These are phyloP conservation scores for Meteorus colon DNA, from an alignment of 2,888 invertebrate genomes.

Conservation along the genomic window DNA sequence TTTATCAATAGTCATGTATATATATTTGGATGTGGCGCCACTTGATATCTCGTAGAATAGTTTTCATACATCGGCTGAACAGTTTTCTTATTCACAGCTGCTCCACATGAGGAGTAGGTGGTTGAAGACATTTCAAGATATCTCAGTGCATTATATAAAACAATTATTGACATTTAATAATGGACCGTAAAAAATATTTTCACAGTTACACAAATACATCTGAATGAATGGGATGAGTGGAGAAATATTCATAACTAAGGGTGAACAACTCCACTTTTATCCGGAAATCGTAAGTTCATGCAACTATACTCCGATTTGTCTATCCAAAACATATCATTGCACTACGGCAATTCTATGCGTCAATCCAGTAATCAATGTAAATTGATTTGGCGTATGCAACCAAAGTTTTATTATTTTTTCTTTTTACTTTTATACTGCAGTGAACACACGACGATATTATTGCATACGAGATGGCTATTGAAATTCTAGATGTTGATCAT, in stretches of 20 bases:
- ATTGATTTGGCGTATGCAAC: not conserved
- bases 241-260: not conserved
- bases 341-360: not conserved
- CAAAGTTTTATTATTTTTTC: not conserved
- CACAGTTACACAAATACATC: not conserved
- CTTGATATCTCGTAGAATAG: not conserved
- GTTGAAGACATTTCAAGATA: not conserved
- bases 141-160: not conserved
- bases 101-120: not conserved
- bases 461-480: slow-evolving; percentile 77
- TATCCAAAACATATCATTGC: not conserved
- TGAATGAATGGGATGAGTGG: not conserved
- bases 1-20: not conserved
- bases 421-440: not conserved
- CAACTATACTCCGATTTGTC: not conserved
- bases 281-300: not conserved
- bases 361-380: not conserved
- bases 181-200: not conserved
- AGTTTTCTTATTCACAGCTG: not conserved
- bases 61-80: slow-evolving; percentile 11
- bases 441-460: slow-evolving; percentile 7
- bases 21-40: not conserved
- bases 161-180: slow-evolving; percentile 1
- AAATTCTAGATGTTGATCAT: slow-evolving; percentile 87
- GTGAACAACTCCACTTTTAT: not conserved